Conservation (phyloP, 2,888 invertebrate species). For the Diarsia mendica region DNA sequence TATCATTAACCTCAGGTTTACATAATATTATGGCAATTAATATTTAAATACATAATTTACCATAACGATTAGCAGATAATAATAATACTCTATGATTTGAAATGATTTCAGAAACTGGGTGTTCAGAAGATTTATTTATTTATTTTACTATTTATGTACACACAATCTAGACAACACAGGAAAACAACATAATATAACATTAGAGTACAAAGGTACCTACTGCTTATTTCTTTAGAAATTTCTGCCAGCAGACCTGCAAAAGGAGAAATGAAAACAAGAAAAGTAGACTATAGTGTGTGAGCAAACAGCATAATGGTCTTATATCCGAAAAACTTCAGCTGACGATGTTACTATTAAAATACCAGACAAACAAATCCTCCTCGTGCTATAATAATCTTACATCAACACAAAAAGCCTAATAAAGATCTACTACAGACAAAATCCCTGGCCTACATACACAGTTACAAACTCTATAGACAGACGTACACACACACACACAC, state of each 20-base stretch:
- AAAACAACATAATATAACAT: too few species aligned
- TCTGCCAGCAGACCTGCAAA: too few species aligned
- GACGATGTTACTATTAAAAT: neutral
- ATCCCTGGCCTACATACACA: slow-evolving; percentile 39
- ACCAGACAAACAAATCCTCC: slow-evolving; percentile 20
- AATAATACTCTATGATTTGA: neutral
- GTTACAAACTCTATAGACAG: slow-evolving; percentile 3
- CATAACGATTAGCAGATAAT: neutral
- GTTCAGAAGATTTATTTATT: neutral
- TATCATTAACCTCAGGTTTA: too few species aligned
- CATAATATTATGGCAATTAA: too few species aligned
- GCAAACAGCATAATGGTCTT: neutral
- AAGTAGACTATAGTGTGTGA: too few species aligned
- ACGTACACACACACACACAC: neutral
- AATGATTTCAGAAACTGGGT: neutral
- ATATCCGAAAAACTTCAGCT: neutral
- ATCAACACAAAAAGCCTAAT: slow-evolving; percentile 37
- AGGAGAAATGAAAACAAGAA: too few species aligned
- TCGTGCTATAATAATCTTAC: slow-evolving; percentile 2
- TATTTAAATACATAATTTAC: neutral
- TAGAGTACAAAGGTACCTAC: too few species aligned
- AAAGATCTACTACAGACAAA: slow-evolving; percentile 54
- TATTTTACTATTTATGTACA: too few species aligned
- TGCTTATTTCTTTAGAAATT: too few species aligned
- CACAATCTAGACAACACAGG: too few species aligned